phyloP scores from a whole-genome alignment of 2,113 vertebrate species.

The Rhinoptilus africanus region DNA sequence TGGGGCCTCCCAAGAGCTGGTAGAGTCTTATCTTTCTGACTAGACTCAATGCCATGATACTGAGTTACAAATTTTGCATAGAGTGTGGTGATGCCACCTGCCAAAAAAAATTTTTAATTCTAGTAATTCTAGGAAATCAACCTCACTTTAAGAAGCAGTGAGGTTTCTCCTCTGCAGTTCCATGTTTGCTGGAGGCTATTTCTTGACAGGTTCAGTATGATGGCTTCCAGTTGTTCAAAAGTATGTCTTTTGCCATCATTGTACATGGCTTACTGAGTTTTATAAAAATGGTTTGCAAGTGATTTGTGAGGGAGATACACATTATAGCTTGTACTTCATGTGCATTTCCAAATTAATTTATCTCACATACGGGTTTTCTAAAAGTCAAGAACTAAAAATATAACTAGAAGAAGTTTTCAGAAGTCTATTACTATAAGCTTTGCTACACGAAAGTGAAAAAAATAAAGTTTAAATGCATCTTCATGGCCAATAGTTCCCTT shows the following conservation, averaged over 20 bases:
- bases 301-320: conserved; percentile 20
- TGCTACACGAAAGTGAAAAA: background rate
- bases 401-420: background rate
- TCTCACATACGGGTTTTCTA: background rate
- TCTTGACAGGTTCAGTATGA: background rate
- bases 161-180: background rate
- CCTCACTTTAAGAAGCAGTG: background rate
- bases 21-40: background rate
- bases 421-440: conserved; percentile 2
- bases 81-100: background rate
- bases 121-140: background rate
- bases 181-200: background rate
- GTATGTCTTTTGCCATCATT: background rate
- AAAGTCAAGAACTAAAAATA: conserved; percentile 24
- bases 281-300: conserved; percentile 16
- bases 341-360: conserved; percentile 9
- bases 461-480: conserved; percentile 12
- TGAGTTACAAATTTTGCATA: background rate
- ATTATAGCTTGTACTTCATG: conserved; percentile 9
- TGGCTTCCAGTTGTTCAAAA: conserved; percentile 7
- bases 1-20: background rate
- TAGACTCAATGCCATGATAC: background rate
- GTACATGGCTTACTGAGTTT: conserved; percentile 24
- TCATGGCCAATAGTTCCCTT: background rate
- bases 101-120: background rate